These are phyloP conservation scores for Cotesia chilonis DNA, from an alignment of 1,140 invertebrate species.

Conservation along the genomic window DNA sequence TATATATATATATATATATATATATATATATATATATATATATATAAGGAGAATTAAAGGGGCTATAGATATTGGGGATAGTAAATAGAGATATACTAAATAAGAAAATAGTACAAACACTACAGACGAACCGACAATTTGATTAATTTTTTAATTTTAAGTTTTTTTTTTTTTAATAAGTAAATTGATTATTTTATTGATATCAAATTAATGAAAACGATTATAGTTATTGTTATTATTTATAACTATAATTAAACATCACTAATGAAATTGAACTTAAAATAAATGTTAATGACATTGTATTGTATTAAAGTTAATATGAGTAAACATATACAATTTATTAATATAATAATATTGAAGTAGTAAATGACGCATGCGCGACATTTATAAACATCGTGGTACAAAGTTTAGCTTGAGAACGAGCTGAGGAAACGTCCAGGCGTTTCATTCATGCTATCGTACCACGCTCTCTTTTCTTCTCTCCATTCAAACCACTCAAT, in stretches of 20 bases:
- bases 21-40: neutral
- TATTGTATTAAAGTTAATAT: no score
- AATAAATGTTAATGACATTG: no score
- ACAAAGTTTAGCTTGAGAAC: neutral
- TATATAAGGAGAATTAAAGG: conserved; percentile 47
- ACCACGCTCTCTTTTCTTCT: neutral
- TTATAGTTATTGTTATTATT: no score
- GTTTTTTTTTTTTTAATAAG: neutral
- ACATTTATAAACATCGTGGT: neutral
- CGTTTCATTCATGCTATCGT: conserved; percentile 34
- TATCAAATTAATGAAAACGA: neutral
- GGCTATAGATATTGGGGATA: conserved; percentile 61
- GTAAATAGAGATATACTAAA: conserved; percentile 63
- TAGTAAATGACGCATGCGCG: neutral
- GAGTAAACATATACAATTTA: no score
- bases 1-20: neutral
- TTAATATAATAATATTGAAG: no score
- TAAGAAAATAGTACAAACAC: neutral
- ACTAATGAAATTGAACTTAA: no score
- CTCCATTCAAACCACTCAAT: neutral
- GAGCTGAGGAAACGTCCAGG: neutral
- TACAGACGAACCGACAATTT: conserved; percentile 11
- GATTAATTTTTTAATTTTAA: conserved; percentile 8
- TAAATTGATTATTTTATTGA: neutral
- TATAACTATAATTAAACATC: no score